Evolutionary conservation across 2,888 invertebrate genomes (phyloP).

Genomic region (Cantharis nigra): DNA sequence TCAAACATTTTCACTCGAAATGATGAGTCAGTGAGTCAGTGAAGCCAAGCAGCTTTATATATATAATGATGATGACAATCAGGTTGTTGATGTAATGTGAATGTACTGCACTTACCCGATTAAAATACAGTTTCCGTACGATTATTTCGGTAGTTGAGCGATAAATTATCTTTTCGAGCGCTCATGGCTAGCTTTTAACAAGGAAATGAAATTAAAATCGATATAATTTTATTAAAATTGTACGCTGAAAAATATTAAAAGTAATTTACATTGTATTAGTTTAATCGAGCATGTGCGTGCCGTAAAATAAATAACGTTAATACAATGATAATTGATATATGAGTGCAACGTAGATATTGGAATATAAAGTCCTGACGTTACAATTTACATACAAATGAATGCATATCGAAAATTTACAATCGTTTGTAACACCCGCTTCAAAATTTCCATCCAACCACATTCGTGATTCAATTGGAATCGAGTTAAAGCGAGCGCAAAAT

Average conservation of each 20-base stretch:
- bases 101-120: background rate
- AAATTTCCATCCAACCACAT: slow-evolving; percentile 46
- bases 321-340: slow-evolving; percentile 36
- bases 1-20: too few relatives aligned
- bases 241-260: background rate
- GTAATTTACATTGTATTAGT: background rate
- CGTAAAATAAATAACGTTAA: slow-evolving; percentile 32
- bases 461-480: slow-evolving; percentile 51
- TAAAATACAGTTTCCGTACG: background rate
- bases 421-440: slow-evolving; percentile 40
- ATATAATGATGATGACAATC: too few relatives aligned
- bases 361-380: slow-evolving; percentile 34
- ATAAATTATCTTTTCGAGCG: background rate
- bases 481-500: slow-evolving; percentile 50
- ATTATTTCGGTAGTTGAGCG: background rate
- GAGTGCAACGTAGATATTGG: slow-evolving; percentile 33
- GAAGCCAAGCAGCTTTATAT: too few relatives aligned
- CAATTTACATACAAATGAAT: slow-evolving; percentile 45
- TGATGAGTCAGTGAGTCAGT: too few relatives aligned
- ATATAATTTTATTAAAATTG: background rate
- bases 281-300: slow-evolving; percentile 30
- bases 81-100: background rate
- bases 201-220: background rate
- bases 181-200: background rate
- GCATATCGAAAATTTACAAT: slow-evolving; percentile 39